These are phyloP conservation scores for Lycaena phlaeas DNA, from an alignment of 2,888 invertebrate species.

Conservation along the genomic window DNA sequence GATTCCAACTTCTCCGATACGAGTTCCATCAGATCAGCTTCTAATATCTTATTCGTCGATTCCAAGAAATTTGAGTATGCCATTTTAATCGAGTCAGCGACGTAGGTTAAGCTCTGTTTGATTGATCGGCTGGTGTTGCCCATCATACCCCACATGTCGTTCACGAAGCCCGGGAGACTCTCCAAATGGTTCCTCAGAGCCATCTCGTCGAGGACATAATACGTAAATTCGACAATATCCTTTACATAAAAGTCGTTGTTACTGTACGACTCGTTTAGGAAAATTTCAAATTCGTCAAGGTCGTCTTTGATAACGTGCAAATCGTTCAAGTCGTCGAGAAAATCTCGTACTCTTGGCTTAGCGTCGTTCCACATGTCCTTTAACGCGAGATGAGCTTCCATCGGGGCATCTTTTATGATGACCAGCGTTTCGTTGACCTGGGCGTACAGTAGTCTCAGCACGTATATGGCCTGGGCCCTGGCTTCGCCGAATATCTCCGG, in stretches of 20 bases:
- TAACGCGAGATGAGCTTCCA: constrained; percentile 78
- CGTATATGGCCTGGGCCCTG: constrained; percentile 40
- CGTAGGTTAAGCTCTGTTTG: constrained; percentile 81
- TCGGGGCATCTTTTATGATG: constrained; percentile 68
- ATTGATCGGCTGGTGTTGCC: constrained; percentile 87
- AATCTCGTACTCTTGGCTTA: constrained; percentile 77
- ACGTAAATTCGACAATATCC: constrained; percentile 79
- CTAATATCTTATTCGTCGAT: constrained; percentile 78
- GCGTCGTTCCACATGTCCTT: constrained; percentile 84
- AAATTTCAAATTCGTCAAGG: constrained; percentile 77
- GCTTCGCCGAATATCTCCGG: constrained; percentile 77
- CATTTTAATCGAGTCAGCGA: constrained; percentile 80
- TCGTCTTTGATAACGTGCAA: constrained; percentile 82
- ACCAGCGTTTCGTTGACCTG: constrained; percentile 59
- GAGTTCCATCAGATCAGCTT: constrained; percentile 83
- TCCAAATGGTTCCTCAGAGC: constrained; percentile 84
- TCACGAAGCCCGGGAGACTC: constrained; percentile 83
- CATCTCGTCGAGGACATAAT: constrained; percentile 83
- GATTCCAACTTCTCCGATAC: constrained; percentile 79
- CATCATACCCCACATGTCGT: constrained; percentile 89
- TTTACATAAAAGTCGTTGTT: constrained; percentile 89
- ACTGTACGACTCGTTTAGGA: constrained; percentile 83
- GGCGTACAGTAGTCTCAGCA: constrained; percentile 48
- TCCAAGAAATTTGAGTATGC: constrained; percentile 81
- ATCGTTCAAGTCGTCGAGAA: constrained; percentile 81